phyloP scores from a whole-genome alignment of 2,797 vertebrate genomes.

The Microhierax caerulescens region DNA sequence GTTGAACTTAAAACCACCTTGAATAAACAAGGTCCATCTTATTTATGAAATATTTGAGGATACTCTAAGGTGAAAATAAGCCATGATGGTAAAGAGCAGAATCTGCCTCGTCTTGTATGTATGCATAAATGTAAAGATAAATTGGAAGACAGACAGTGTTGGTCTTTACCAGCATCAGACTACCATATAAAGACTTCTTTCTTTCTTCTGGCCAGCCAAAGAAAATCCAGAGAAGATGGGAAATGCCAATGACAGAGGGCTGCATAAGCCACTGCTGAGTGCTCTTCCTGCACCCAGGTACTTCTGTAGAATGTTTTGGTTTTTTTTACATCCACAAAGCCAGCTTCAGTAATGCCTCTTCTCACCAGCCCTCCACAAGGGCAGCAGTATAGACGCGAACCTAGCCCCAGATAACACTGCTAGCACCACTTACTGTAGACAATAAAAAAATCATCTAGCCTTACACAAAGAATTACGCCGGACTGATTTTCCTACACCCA shows the following conservation, averaged over 20 bases:
- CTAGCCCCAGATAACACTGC: background rate
- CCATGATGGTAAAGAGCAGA: background rate
- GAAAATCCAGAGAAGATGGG: background rate
- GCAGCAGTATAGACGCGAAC: background rate
- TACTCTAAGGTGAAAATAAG: background rate
- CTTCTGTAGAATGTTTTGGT: background rate
- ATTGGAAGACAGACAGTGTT: background rate
- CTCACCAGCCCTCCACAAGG: background rate
- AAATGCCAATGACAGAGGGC: background rate
- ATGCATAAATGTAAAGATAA: background rate
- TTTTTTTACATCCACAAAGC: background rate
- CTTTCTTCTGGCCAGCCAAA: background rate
- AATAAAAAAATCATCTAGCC: background rate
- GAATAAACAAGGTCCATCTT: background rate
- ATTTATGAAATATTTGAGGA: background rate
- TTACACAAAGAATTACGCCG: background rate
- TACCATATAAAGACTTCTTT: background rate
- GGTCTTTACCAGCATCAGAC: background rate
- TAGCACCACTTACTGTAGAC: background rate
- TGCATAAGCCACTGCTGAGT: background rate
- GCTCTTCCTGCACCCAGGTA: background rate
- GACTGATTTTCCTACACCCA: background rate
- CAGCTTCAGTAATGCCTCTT: background rate
- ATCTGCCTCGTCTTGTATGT: background rate
- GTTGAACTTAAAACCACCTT: background rate